These are phyloP conservation scores for Apaloderma vittatum DNA, from an alignment of 2,113 vertebrate species.

Conservation along the genomic window DNA sequence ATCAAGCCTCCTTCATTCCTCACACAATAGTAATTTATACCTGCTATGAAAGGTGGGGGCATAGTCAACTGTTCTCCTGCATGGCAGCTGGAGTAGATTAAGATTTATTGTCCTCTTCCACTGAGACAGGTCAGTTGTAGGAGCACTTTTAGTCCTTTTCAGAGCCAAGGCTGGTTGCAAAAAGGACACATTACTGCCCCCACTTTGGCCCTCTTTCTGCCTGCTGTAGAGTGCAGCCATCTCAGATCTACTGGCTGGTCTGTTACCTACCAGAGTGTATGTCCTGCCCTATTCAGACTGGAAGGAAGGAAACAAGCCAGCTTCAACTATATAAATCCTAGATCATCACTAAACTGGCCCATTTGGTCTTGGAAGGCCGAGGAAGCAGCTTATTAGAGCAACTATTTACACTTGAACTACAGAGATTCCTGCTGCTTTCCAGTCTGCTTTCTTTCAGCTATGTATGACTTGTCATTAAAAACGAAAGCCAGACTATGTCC, in stretches of 20 bases:
- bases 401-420: background rate
- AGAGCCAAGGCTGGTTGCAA: background rate
- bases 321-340: background rate
- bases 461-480: background rate
- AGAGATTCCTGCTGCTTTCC: background rate
- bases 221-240: background rate
- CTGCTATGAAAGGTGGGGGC: background rate
- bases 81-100: background rate
- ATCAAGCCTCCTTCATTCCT: background rate
- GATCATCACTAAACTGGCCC: background rate
- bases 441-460: background rate
- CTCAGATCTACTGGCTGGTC: background rate
- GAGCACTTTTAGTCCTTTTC: background rate
- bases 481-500: background rate
- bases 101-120: background rate
- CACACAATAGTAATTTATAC: background rate
- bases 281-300: background rate
- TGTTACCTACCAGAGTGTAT: background rate
- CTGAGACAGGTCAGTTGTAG: background rate
- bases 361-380: background rate
- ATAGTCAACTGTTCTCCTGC: accelerated
- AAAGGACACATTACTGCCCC: background rate
- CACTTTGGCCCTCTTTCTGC: background rate
- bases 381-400: background rate
- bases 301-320: background rate